Conservation (phyloP, 92 coral and sea anemone genomes). For the Paragorgia papillata region DNA sequence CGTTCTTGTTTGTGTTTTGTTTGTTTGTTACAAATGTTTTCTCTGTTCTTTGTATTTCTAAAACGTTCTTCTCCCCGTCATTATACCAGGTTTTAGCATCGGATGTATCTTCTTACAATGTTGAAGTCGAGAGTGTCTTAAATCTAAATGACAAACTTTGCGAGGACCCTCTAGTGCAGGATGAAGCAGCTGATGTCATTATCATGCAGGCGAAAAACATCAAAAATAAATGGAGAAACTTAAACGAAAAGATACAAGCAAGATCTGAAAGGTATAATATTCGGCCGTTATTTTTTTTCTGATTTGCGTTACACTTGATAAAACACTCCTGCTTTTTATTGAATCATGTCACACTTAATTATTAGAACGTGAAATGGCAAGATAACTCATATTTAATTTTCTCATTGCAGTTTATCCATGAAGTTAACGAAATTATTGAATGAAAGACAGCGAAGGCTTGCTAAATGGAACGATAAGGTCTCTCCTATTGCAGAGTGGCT, state of each 20-base stretch:
- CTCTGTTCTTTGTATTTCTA: too few species aligned
- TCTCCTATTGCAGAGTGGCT: slow-evolving; percentile 23
- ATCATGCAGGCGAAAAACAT: slow-evolving; percentile 17
- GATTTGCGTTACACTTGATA: too few species aligned
- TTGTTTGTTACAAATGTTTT: too few species aligned
- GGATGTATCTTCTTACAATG: slow-evolving; percentile 12
- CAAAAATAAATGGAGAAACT: slow-evolving; percentile 23
- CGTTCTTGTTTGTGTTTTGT: too few species aligned
- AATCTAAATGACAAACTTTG: background rate
- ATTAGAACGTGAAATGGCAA: too few species aligned
- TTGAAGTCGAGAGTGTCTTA: slow-evolving; percentile 8
- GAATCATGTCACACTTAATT: too few species aligned
- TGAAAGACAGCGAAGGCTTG: slow-evolving; percentile 22
- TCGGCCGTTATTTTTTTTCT: background rate
- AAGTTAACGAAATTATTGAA: slow-evolving; percentile 14
- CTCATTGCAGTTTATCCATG: slow-evolving; percentile 37
- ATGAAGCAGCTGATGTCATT: background rate
- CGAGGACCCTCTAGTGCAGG: slow-evolving; percentile 23
- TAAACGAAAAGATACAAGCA: slow-evolving; percentile 26
- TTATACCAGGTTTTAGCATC: slow-evolving; percentile 18
- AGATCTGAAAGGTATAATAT: slow-evolving; percentile 38
- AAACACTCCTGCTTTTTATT: too few species aligned
- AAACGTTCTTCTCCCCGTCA: too few species aligned
- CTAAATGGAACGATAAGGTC: slow-evolving; percentile 26
- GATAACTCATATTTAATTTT: background rate